Conservation (phyloP, 2,113 vertebrate species). For the Colistium nudipinnis region DNA sequence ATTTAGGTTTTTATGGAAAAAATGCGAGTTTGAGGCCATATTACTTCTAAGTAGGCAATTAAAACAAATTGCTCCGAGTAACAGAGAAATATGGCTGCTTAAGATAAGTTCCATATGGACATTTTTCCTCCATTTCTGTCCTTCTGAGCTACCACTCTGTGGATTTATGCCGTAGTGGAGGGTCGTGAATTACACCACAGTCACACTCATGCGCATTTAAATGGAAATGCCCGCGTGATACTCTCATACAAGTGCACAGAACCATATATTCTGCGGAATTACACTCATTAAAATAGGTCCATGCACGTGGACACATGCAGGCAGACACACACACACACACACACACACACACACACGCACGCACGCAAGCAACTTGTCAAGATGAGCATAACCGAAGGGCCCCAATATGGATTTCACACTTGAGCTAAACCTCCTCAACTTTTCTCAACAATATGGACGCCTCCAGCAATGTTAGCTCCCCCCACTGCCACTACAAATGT, state of each 20-base stretch:
- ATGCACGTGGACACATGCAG: background rate
- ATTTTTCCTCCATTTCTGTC: conserved; percentile 45
- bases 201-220: conserved; percentile 12
- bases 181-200: conserved; percentile 37
- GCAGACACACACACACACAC: background rate
- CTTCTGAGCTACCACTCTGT: conserved; percentile 36
- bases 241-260: conserved; percentile 2
- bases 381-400: conserved; percentile 57
- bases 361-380: conserved; percentile 11
- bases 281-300: background rate
- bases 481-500: conserved; percentile 36
- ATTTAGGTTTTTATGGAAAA: conserved; percentile 51
- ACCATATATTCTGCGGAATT: conserved; percentile 12
- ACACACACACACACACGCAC: background rate
- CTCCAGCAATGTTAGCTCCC: conserved; percentile 53
- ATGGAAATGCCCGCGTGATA: conserved; percentile 32
- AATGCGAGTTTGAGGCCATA: conserved; percentile 55
- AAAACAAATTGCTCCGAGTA: conserved; percentile 73
- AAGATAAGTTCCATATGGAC: conserved; percentile 73
- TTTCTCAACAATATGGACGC: conserved; percentile 58
- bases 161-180: conserved; percentile 33
- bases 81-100: conserved; percentile 67
- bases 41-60: conserved; percentile 76
- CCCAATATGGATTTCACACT: conserved; percentile 70
- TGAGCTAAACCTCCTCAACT: conserved; percentile 68